These are phyloP conservation scores for Anolis sagrei DNA, from an alignment of 2,113 vertebrate genomes.

Conservation along the genomic window DNA sequence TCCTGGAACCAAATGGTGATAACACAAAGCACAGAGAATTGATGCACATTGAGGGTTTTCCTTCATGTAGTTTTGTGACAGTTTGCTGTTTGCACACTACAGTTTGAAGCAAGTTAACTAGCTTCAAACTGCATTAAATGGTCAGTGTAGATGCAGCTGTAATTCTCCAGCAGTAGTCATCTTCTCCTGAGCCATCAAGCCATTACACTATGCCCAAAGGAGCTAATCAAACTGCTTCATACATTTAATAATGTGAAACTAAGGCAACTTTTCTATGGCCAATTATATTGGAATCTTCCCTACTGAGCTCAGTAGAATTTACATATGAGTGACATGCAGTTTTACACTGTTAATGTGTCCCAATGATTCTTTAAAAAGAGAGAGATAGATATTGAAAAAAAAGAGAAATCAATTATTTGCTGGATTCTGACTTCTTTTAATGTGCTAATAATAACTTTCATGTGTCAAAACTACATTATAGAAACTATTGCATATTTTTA, in stretches of 20 bases:
- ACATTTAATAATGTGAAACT: not conserved
- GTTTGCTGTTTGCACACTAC: too few species aligned
- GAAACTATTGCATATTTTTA: conserved; percentile 34
- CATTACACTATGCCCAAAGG: not conserved
- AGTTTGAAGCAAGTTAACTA: too few species aligned
- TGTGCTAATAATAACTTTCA: not conserved
- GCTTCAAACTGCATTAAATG: not conserved
- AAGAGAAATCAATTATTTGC: not conserved
- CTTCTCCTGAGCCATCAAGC: not conserved
- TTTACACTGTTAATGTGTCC: not conserved
- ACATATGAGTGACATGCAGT: not conserved
- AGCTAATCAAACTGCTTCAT: not conserved
- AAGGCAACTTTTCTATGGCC: not conserved
- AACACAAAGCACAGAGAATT: too few species aligned
- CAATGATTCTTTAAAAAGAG: not conserved
- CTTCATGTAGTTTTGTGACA: too few species aligned
- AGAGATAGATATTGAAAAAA: not conserved
- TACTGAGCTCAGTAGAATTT: not conserved
- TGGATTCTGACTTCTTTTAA: not conserved
- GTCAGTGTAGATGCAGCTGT: not conserved
- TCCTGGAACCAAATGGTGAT: too few species aligned
- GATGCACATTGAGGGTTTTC: too few species aligned
- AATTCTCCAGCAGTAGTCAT: not conserved
- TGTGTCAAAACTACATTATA: conserved; percentile 31
- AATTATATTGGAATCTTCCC: not conserved